Evolutionary conservation across 2,888 invertebrate genomes (phyloP), one percentile per base, ranked within the genome.

Genomic region (Tortricodes alternella): DNA sequence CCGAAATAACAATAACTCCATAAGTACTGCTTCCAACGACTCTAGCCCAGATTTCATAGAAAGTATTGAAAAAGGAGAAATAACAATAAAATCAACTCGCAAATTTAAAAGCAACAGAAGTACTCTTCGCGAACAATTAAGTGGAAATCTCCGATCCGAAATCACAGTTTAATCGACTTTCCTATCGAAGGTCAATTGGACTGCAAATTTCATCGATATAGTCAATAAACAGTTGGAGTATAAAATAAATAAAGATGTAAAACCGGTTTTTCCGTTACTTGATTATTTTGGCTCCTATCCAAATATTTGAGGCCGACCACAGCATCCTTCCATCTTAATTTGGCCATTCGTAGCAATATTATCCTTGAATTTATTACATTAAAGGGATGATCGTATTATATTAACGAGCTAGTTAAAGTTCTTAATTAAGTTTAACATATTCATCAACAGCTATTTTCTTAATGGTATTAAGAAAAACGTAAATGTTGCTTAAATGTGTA

Each of bases 261-360:
- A 75, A 75, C 67, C 62, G 55, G 70, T 70, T 68, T 74, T 80
- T 74, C 72, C 78, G 73, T 80, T 74, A 76, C 74, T 76, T 74
- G 83, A 85, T 86, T 83, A 83, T 83, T 78, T 85, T 89, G 87
- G 89, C 88, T 59, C 53, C 58, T 63, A 68, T 79, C 89, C 86
- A 89, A 80, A 67, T 65, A 68, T 68, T 78, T 70, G 74, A 66
- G 73, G 73, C 58, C 64, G 62, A 62, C 68, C 72, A 68, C 68
- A 70, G 64, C 68, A 71, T 73, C 71, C 69, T 74, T 70, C 67
- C 67, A 71, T 70, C 67, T 67, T 66, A 67, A 67, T 76, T 74
- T 71, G 71, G 68, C 69, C 65, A 70, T 68, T 71, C 68, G 58
- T 60, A 67, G 69, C 70, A 70, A 68, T 74, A 73, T 75, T n/a